Conservation (phyloP, 2,888 invertebrate genomes). For the Arenicola marina region DNA sequence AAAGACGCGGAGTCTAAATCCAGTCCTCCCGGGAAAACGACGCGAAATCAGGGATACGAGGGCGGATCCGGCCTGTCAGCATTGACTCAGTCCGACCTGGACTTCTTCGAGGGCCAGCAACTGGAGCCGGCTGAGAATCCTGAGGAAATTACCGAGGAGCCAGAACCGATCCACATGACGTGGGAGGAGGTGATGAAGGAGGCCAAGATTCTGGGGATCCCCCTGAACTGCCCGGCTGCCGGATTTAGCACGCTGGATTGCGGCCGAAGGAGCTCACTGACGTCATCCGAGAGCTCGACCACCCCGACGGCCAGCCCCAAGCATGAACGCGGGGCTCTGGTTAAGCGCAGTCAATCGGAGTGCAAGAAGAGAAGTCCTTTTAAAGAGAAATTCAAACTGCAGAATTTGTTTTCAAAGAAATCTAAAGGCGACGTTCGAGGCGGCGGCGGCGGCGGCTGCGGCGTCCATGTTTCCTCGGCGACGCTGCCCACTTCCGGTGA, state of each 20-base stretch:
- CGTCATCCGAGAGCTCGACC: neutral
- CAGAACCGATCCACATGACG: constrained; percentile 32
- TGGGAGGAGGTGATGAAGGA: constrained; percentile 34
- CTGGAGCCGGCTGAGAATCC: constrained; percentile 5
- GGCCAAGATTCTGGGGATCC: constrained; percentile 30
- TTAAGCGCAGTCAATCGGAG: neutral
- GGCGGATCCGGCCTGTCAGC: too few relatives aligned
- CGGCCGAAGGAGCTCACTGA: neutral
- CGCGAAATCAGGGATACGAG: too few relatives aligned
- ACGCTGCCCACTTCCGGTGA: neutral
- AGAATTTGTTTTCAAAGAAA: constrained; percentile 15
- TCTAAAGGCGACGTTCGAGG: too few relatives aligned
- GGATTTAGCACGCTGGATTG: neutral
- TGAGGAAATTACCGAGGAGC: neutral
- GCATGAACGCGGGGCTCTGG: neutral
- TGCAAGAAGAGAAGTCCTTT: constrained; percentile 3
- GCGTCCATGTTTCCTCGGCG: too few relatives aligned
- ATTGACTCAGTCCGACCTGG: too few relatives aligned
- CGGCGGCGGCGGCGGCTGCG: too few relatives aligned
- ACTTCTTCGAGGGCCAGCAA: neutral
- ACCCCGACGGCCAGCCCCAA: neutral
- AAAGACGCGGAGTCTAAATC: too few relatives aligned
- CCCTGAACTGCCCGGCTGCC: constrained; percentile 16
- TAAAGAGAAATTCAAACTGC: constrained; percentile 21
- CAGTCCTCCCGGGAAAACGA: too few relatives aligned